These are phyloP conservation scores for Coelopa pilipes DNA, from an alignment of 2,888 invertebrate genomes.

Conservation along the genomic window DNA sequence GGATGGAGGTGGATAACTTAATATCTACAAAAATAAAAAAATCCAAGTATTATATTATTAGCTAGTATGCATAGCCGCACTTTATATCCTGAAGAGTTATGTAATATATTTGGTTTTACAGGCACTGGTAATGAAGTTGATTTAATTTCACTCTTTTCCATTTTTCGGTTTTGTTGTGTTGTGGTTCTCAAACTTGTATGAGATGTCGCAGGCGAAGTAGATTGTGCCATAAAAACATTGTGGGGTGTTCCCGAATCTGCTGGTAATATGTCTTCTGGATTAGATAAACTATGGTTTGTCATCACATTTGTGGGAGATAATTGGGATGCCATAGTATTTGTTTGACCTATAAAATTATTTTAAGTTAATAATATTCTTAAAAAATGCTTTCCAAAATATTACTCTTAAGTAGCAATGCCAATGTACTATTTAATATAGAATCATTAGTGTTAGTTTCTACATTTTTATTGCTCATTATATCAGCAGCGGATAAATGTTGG, in stretches of 20 bases:
- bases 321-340: slow-evolving; percentile 46
- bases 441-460: slow-evolving; percentile 81
- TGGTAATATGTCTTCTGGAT: background rate
- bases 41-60: background rate
- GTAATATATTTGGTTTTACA: slow-evolving; percentile 52
- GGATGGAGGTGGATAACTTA: slow-evolving; percentile 56
- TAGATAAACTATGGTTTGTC: slow-evolving; percentile 6
- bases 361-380: background rate
- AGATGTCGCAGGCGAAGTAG: slow-evolving; percentile 19
- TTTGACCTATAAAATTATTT: slow-evolving; percentile 35
- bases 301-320: slow-evolving; percentile 54
- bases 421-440: slow-evolving; percentile 80
- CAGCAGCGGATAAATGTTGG: slow-evolving; percentile 50
- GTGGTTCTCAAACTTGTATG: slow-evolving; percentile 18
- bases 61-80: no score
- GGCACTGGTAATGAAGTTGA: slow-evolving; percentile 62
- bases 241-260: slow-evolving; percentile 17
- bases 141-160: slow-evolving; percentile 61
- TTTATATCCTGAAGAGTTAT: slow-evolving; percentile 54
- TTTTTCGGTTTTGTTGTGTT: slow-evolving; percentile 42
- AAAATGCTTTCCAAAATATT: slow-evolving; percentile 40
- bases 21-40: slow-evolving; percentile 47
- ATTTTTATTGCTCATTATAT: slow-evolving; percentile 63
- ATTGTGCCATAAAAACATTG: background rate
- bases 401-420: slow-evolving; percentile 78